Evolutionary conservation across 2,113 vertebrate species (phyloP), one percentile per base, ranked within the genome.

Genomic region (Alouatta palliata): DNA sequence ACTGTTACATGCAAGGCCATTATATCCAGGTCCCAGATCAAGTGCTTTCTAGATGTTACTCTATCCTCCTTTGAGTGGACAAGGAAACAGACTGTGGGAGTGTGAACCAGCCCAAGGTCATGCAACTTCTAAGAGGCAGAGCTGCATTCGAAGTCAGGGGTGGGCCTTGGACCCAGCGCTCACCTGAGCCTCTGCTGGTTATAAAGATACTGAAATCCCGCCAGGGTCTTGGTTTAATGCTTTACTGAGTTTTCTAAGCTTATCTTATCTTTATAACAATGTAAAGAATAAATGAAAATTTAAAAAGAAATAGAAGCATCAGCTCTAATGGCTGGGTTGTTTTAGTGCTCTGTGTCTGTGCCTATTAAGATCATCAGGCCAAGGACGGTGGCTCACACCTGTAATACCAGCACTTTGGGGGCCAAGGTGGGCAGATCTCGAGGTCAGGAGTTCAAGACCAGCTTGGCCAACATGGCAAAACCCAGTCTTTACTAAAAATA

Each of bases 141-240:
- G 61, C 43, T 32, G 23, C 17, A 3, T 37, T 56, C 64, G 27
- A 32, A 83, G 40, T 14, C 20, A 1, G 7, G 10, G 43, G 11
- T 11, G 2, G 54, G 17, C 47, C 66, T 43, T 35, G 21, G 45
- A 64, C 10, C 21, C 32, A 23, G 12, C 12, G 2, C 30, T 30
- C 12, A 0, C 43, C 30, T 3, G 14, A 40, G 37, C 43, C 45
- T 47, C 9, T 68, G 35, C 76, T 73, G 23, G 75, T 43, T 5
- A 54, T 6, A 3, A 1, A 2, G 17, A 54, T 2, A 40, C 4
- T 35, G 7, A 52, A 27, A 85, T 3, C 13, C 5, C 27, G 43
- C 6, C 1, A 0, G 17, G 14, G 3, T 40, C n/a, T 47, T 14
- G 14, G 27, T 54, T 19, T 82, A 23, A 9, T 6, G 21, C 68